Base-by-base conservation (phyloP, 1,140 invertebrate species). In the Drosophila nikananu region DNA sequence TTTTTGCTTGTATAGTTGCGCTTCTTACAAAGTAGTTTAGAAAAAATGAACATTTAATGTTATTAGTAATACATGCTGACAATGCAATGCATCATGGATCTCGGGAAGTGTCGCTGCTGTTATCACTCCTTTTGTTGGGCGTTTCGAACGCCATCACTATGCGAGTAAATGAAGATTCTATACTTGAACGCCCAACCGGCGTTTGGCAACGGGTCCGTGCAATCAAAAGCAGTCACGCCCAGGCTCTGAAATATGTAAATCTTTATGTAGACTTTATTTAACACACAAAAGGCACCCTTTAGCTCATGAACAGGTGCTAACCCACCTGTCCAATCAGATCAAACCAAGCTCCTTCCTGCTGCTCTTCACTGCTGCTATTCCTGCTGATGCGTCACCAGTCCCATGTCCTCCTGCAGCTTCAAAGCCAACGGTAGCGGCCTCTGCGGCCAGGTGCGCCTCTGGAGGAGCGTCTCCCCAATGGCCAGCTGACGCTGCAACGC, bases 401-500 rank as follows among this genome's bases (percentile, higher is more conserved):
- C 83, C 86, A 90, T 67, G 39, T 90, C 81, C 42, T 81, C 81
- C 32, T 73, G 77, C 48, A 91, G 44, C 44, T 86, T 83, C 8
- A 63, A 41, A 0, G 77, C 49, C 27, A 84, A 61, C 10, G 93
- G 93, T 39, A 94, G 72, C 5, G 93, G 93, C 54, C 93, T 83
- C 51, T 92, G 86, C 9, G 92, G 92, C 93, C 93, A 94, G 15
- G 77, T 84, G 44, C 92, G 91, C 4, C 81, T 64, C 32, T 89
- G 87, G 51, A 94, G 90, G 3, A 95, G 77, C 4, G 64, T 78
- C 57, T 93, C 76, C 19, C 93, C 94, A 48, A 93, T 74, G 35
- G 92, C 93, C 77, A 94, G 86, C 49, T 94, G 92, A 19, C 89
- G 84, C 60, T 94, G 94, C 58, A 95, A 77, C 35, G 93, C 87